These are phyloP conservation scores for Melanaphis sacchari DNA, from an alignment of 1,140 invertebrate species.

Conservation along the genomic window DNA sequence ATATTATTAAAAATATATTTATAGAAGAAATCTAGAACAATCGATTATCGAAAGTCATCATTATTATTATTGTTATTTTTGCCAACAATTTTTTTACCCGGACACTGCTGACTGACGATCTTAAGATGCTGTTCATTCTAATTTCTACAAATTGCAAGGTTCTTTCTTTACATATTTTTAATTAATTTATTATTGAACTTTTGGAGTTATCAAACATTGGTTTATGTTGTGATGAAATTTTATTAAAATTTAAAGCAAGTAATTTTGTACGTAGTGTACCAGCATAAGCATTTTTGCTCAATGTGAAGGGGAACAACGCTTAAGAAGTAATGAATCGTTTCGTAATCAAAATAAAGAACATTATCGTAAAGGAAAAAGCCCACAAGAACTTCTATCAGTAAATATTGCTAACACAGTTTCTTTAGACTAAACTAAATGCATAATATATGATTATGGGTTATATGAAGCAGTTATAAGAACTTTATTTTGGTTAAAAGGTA, in stretches of 20 bases:
- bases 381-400: not conserved
- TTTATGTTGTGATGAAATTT: not conserved
- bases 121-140: no score
- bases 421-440: conserved; percentile 15
- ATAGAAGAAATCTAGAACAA: not conserved
- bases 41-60: not conserved
- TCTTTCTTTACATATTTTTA: not conserved
- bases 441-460: not conserved
- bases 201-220: not conserved
- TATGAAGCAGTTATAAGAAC: not conserved
- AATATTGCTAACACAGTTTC: not conserved
- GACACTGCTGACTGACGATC: not conserved
- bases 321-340: not conserved
- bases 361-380: not conserved
- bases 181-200: not conserved
- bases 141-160: not conserved
- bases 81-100: not conserved
- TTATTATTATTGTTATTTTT: not conserved
- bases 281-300: not conserved
- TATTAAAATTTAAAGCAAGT: not conserved
- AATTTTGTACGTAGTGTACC: not conserved
- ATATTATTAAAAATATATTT: not conserved
- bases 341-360: not conserved
- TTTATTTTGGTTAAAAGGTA: conserved; percentile 16
- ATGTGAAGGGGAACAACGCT: not conserved